Conservation (phyloP, 2,797 vertebrate species). For the Trachurus trachurus region DNA sequence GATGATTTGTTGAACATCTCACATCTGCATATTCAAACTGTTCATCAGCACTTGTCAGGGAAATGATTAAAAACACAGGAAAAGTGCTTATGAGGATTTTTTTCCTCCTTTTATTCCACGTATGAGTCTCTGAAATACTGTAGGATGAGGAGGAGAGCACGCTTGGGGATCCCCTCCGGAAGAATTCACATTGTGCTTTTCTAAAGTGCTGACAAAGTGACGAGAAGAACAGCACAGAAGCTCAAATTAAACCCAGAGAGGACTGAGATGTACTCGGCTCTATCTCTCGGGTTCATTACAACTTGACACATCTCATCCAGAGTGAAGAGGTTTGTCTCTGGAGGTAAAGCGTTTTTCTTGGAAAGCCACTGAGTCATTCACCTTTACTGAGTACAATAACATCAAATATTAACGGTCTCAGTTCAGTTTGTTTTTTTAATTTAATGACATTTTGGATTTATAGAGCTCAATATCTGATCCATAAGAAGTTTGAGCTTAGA, state of each 20-base stretch:
- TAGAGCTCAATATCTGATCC: background rate
- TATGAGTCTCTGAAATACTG: slow-evolving; percentile 13
- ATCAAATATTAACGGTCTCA: background rate
- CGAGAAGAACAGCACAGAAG: slow-evolving; percentile 20
- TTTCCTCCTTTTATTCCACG: background rate
- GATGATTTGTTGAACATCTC: slow-evolving; percentile 35
- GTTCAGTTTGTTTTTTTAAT: background rate
- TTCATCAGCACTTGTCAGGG: slow-evolving; percentile 32
- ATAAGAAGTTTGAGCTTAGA: background rate
- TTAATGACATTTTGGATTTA: background rate
- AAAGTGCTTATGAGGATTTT: slow-evolving; percentile 38
- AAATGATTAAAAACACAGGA: slow-evolving; percentile 20
- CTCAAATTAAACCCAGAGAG: slow-evolving; percentile 34
- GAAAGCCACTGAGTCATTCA: background rate
- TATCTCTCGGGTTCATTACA: slow-evolving; percentile 8
- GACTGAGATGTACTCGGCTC: slow-evolving; percentile 10
- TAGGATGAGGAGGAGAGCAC: background rate
- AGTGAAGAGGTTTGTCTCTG: slow-evolving; percentile 6
- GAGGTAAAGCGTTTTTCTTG: background rate
- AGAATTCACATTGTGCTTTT: slow-evolving; percentile 25
- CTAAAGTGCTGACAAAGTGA: slow-evolving; percentile 61
- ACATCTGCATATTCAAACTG: slow-evolving; percentile 24
- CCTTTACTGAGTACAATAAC: background rate
- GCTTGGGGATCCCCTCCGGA: background rate
- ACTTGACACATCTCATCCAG: background rate